Percentiles rank a stretch among this genome's conserved stretches.
phyloP scores from a whole-genome alignment of 2,113 vertebrate genomes.

The Pithys albifrons region DNA sequence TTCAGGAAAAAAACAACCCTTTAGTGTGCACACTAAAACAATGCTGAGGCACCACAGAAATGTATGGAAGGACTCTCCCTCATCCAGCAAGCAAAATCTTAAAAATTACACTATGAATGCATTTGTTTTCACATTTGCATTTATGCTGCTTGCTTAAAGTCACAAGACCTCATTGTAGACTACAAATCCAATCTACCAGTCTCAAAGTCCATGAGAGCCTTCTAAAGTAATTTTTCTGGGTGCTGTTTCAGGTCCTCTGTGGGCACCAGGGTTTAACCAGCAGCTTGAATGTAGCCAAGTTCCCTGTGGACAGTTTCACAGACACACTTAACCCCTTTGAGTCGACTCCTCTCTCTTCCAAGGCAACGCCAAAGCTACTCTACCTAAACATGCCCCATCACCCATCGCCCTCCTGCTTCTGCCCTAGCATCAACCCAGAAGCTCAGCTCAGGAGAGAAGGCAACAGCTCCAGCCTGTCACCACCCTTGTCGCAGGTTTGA shows the following conservation, averaged over 20 bases:
- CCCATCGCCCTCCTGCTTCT: background rate
- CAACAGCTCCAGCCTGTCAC: background rate
- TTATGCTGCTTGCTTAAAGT: background rate
- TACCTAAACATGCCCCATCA: background rate
- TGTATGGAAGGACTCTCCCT: background rate
- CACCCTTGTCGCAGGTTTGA: rapidly evolving
- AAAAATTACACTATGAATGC: background rate
- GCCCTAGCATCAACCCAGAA: background rate
- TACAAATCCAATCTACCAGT: background rate
- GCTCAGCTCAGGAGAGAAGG: background rate
- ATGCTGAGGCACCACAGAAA: background rate
- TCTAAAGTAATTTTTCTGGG: background rate
- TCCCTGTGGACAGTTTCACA: background rate
- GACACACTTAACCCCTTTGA: background rate
- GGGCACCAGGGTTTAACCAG: background rate
- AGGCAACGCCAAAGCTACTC: background rate
- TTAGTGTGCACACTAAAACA: background rate
- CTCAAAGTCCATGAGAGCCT: background rate
- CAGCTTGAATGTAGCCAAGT: background rate
- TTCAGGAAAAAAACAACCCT: background rate
- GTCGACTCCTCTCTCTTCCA: background rate
- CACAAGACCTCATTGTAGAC: background rate
- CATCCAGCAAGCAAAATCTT: background rate
- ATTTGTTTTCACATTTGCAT: background rate
- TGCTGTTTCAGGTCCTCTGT: background rate